Evolutionary conservation across 2,888 invertebrate species (phyloP), one percentile per base, ranked within the genome.

Genomic region (Eilema caniola): DNA sequence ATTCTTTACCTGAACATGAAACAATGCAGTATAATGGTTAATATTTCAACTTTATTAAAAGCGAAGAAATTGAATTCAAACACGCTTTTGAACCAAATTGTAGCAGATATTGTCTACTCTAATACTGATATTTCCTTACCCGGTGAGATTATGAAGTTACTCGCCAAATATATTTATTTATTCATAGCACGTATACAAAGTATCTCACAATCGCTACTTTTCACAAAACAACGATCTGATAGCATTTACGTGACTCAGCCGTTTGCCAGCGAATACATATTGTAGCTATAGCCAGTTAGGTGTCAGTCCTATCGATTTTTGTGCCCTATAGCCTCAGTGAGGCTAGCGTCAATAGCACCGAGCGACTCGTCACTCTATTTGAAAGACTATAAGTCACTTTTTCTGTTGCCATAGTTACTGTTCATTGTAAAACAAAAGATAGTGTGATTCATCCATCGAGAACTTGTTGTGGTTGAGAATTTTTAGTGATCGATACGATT

Each of bases 351-450:
- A 67, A 37, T 60, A 7, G 56, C 69, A 70, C 67, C 77, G 70
- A 69, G 61, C 77, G 68, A 77, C 77, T 79, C 69, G 82, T 82
- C 14, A 72, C 86, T 77, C 62, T 80, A 77, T 71, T 71, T 66
- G 70, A 53, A 23, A 72, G 47, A 3, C 5, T 0, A 47, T 70
- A 65, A 56, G 69, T 57, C 70, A 67, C 78, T 78, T 80, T 83
- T 78, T 76, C 11, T 12, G 67, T 64, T 62, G 65, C 24, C 7
- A 37, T 67, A 64, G 57, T 60, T 31, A 64, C 41, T 25, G 69
- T 69, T 69, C 66, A 81, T 85, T 85, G 83, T 81, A 81, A 86
- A 87, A 90, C 90, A 90, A 90, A 91, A 86, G 90, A 84, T 84
- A 79, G 82, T 78, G 77, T 91, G 91, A 91, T 86, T 90, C 90